Evolutionary conservation across 2,888 invertebrate genomes (phyloP).

Genomic region (Ariolimax columbianus): DNA sequence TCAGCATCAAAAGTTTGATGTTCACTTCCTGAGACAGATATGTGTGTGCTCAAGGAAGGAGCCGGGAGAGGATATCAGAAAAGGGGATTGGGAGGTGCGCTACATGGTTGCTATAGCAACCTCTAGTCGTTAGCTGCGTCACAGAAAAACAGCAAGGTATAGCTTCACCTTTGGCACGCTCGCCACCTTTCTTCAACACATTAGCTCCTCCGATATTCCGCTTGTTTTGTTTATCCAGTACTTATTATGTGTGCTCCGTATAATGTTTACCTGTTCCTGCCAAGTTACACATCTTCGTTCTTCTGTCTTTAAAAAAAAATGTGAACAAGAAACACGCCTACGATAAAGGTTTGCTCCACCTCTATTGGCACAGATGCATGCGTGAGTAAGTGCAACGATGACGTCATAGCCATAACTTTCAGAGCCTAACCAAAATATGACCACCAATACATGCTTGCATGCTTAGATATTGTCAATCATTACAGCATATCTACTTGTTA

Average conservation of each 20-base stretch:
- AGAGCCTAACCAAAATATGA: neutral
- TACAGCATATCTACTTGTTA: too few species aligned
- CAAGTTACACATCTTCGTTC: neutral
- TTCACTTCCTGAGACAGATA: too few species aligned
- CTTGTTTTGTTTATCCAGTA: neutral
- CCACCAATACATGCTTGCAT: neutral
- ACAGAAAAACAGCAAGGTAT: neutral
- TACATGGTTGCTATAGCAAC: neutral
- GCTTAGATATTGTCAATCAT: neutral
- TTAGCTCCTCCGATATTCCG: neutral
- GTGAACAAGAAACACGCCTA: neutral
- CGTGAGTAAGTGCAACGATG: neutral
- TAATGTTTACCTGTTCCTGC: neutral
- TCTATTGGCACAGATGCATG: slow-evolving; percentile 21
- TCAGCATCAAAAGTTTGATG: neutral
- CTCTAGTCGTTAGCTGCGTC: neutral
- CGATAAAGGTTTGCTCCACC: neutral
- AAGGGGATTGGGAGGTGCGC: too few species aligned
- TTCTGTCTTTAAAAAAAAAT: neutral
- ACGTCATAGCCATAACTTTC: slow-evolving; percentile 1
- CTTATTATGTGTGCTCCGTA: neutral
- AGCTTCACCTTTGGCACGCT: neutral
- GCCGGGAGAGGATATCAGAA: too few species aligned
- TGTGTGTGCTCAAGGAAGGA: too few species aligned
- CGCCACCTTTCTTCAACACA: neutral